phyloP scores from a whole-genome alignment of 2,113 vertebrate species.

The Xenopus tropicalis region DNA sequence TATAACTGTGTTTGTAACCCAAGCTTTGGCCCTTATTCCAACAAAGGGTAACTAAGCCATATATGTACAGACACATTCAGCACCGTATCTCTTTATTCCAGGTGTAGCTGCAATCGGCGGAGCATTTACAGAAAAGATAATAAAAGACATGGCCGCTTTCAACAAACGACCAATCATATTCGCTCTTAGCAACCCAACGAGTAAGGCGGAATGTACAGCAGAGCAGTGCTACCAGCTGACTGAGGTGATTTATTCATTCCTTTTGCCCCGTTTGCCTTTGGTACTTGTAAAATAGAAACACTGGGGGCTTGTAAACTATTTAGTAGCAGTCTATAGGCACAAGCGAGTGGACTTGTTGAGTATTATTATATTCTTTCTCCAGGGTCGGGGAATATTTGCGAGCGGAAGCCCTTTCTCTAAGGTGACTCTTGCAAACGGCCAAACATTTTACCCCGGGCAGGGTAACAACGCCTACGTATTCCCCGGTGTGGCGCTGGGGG shows the following conservation, averaged over 20 bases:
- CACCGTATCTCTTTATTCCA: slow-evolving; percentile 56
- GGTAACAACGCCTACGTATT: slow-evolving; percentile 97
- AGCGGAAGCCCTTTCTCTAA: slow-evolving; percentile 90
- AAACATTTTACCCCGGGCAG: slow-evolving; percentile 89
- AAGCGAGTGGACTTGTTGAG: too few relatives aligned
- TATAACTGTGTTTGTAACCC: too few relatives aligned
- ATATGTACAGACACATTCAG: too few relatives aligned
- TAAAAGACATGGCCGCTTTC: slow-evolving; percentile 88
- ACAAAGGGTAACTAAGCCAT: too few relatives aligned
- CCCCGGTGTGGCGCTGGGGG: slow-evolving; percentile 88
- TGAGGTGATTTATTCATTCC: slow-evolving; percentile 66
- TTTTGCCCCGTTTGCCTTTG: too few relatives aligned
- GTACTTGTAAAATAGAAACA: too few relatives aligned
- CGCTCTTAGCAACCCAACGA: slow-evolving; percentile 95
- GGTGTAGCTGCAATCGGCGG: slow-evolving; percentile 86
- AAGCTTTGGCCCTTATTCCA: too few relatives aligned
- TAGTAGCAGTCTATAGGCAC: too few relatives aligned
- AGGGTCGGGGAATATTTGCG: slow-evolving; percentile 93
- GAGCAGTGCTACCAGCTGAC: slow-evolving; percentile 93
- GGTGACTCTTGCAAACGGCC: slow-evolving; percentile 81
- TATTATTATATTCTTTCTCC: slow-evolving; percentile 16
- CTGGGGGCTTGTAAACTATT: too few relatives aligned
- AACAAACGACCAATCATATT: slow-evolving; percentile 91
- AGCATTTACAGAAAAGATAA: slow-evolving; percentile 88
- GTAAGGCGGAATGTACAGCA: slow-evolving; percentile 93